Conservation (phyloP, 2,888 invertebrate genomes). For the Nesidiocoris tenuis region DNA sequence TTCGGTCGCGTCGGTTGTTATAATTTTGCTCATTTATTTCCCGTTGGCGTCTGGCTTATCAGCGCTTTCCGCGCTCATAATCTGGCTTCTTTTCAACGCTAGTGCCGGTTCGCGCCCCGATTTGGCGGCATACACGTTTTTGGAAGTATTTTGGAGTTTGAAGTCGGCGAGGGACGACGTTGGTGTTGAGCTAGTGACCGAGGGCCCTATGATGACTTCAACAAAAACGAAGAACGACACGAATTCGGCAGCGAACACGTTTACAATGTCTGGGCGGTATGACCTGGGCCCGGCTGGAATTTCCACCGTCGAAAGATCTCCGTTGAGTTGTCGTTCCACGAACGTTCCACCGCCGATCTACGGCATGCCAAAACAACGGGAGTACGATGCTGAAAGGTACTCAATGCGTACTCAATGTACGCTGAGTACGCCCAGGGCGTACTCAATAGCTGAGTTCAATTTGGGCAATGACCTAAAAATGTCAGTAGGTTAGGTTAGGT, state of each 20-base stretch:
- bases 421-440: too few species aligned
- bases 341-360: not conserved
- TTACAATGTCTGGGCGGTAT: not conserved
- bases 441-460: too few species aligned
- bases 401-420: too few species aligned
- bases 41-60: not conserved
- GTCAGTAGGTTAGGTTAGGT: too few species aligned
- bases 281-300: not conserved
- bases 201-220: not conserved
- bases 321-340: not conserved
- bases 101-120: not conserved
- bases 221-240: not conserved
- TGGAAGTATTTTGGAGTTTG: too few species aligned
- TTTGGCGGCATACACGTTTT: not conserved
- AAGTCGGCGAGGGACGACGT: not conserved
- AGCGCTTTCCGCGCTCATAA: not conserved
- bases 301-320: not conserved
- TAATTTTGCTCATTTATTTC: not conserved
- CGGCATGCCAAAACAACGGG: not conserved
- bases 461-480: too few species aligned
- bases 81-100: not conserved
- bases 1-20: not conserved
- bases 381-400: not conserved
- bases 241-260: not conserved
- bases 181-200: too few species aligned